Conservation (phyloP, 2,113 vertebrate genomes). For the Probosciger aterrimus region DNA sequence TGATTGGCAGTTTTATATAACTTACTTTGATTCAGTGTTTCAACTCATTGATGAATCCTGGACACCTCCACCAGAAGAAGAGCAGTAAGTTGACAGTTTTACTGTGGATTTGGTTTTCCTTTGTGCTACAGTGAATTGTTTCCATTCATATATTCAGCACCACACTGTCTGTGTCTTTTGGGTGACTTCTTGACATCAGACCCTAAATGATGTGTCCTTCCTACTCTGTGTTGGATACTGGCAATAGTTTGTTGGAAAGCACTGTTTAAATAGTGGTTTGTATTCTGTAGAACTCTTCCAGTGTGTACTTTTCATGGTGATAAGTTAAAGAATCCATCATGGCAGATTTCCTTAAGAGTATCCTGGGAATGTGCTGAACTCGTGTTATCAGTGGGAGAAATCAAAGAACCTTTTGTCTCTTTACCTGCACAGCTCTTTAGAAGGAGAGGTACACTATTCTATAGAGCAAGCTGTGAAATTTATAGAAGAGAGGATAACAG, state of each 20-base stretch:
- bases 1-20: conserved; percentile 97
- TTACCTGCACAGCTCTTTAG: conserved; percentile 78
- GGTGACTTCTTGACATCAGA: not conserved
- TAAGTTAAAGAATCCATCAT: not conserved
- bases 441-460: conserved; percentile 87
- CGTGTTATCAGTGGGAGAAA: not conserved
- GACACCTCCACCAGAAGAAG: conserved; percentile 85
- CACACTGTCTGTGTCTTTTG: not conserved
- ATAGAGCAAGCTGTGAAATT: conserved; percentile 87
- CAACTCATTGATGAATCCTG: conserved; percentile 89
- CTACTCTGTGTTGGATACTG: not conserved
- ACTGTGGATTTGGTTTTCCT: not conserved
- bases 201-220: not conserved
- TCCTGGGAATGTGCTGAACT: not conserved
- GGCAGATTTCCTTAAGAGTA: not conserved
- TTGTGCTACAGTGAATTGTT: not conserved
- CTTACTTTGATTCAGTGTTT: conserved; percentile 95
- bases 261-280: not conserved
- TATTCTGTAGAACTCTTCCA: not conserved
- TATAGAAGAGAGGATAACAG: conserved; percentile 83
- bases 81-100: conserved; percentile 84
- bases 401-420: not conserved
- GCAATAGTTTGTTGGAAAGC: not conserved
- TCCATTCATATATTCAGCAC: not conserved
- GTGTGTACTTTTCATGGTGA: accelerated